Percentiles rank a stretch among this genome's conserved stretches.
Conservation (phyloP, 2,888 invertebrate species). For the Microctonus hyperodae region DNA sequence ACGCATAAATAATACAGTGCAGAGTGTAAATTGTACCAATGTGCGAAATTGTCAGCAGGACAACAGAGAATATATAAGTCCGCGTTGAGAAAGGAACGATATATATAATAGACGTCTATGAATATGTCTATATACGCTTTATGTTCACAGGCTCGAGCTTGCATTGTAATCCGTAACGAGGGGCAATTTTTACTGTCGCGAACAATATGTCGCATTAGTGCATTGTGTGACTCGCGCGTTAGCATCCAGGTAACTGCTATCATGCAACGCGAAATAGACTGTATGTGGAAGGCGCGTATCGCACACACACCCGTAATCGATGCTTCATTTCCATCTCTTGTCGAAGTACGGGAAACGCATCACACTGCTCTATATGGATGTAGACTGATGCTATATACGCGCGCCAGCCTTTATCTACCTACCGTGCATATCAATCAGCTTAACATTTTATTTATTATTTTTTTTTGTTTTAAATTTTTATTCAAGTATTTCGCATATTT, state of each 20-base stretch:
- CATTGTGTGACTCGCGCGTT: conserved; percentile 49
- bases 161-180: conserved; percentile 58
- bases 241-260: conserved; percentile 35
- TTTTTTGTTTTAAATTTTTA: conserved; percentile 18
- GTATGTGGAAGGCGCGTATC: conserved; percentile 36
- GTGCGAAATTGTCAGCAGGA: neutral
- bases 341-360: conserved; percentile 39
- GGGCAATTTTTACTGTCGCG: conserved; percentile 59
- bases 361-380: conserved; percentile 11
- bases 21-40: neutral
- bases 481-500: neutral
- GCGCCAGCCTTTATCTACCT: conserved; percentile 2
- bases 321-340: conserved; percentile 50
- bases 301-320: conserved; percentile 46
- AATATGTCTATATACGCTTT: neutral
- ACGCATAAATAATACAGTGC: too few species aligned
- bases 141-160: conserved; percentile 36
- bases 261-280: conserved; percentile 35
- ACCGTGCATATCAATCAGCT: conserved; percentile 5
- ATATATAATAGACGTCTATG: neutral
- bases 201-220: conserved; percentile 63
- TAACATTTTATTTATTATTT: neutral
- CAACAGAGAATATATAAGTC: conserved; percentile 3
- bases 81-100: conserved; percentile 7
- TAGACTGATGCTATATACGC: conserved; percentile 44